A percentile compares a stretch with the other conserved stretches of the same genome.
Evolutionary conservation across 2,113 vertebrate species (phyloP).

Genomic region (Neogale vison): DNA sequence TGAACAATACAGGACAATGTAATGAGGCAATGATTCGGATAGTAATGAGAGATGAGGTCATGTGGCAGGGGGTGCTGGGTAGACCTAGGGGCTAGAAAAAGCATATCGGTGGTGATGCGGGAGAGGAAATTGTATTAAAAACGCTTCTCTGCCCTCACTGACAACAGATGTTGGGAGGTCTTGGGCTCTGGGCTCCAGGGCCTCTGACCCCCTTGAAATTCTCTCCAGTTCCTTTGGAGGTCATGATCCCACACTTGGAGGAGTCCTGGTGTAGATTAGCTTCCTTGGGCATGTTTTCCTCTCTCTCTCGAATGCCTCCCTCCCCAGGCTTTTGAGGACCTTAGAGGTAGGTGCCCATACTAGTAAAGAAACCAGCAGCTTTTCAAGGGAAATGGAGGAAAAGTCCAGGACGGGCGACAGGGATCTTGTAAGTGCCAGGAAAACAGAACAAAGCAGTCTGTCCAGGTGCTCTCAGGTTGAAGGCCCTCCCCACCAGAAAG

Average conservation of each 20-base stretch:
- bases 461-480: neutral
- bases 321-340: neutral
- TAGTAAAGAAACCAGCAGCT: neutral
- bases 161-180: constrained; percentile 62
- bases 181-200: constrained; percentile 35
- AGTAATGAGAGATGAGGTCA: constrained; percentile 59
- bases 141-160: constrained; percentile 27
- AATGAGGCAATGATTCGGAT: constrained; percentile 52
- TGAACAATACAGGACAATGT: constrained; percentile 6
- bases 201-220: constrained; percentile 52
- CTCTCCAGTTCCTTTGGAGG: constrained; percentile 31
- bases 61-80: constrained; percentile 25
- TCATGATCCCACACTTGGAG: constrained; percentile 30
- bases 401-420: neutral
- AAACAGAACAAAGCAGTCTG: neutral
- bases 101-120: constrained; percentile 37
- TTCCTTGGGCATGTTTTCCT: constrained; percentile 23
- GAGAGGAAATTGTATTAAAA: constrained; percentile 66
- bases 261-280: constrained; percentile 49
- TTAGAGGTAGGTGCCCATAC: neutral
- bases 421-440: neutral
- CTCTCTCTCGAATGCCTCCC: neutral
- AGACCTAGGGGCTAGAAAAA: constrained; percentile 48
- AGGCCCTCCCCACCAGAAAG: neutral
- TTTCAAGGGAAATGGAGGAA: neutral